Conservation (phyloP, 2,888 invertebrate genomes). For the Calameuta filiformis region DNA sequence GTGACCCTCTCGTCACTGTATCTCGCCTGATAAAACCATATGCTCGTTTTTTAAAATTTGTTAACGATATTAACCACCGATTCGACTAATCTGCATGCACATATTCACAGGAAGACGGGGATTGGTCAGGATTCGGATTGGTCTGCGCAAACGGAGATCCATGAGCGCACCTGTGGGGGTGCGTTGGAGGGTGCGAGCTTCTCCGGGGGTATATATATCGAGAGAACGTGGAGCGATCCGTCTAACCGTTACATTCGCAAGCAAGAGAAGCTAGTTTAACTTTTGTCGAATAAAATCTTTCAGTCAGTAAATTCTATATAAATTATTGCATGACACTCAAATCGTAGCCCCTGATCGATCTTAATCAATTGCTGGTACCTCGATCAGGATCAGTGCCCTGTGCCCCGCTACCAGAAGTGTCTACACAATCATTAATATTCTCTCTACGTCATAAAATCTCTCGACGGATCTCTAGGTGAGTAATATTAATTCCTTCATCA, state of each 20-base stretch:
- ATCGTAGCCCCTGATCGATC: not conserved
- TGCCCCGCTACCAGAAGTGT: not conserved
- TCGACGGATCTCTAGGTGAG: not conserved
- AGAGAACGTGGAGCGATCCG: constrained; percentile 20
- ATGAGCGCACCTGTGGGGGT: constrained; percentile 12
- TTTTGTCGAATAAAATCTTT: not conserved
- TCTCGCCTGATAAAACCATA: constrained; percentile 11
- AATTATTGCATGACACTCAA: not conserved
- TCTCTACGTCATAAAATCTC: not conserved
- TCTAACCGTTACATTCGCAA: constrained; percentile 23
- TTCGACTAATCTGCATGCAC: constrained; percentile 2
- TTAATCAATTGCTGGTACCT: not conserved
- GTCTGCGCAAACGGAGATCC: constrained; percentile 6
- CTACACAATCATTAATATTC: not conserved
- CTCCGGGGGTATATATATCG: constrained; percentile 13
- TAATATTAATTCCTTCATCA: not conserved
- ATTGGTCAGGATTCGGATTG: constrained; percentile 3
- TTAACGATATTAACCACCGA: not conserved
- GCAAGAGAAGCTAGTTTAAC: constrained; percentile 3
- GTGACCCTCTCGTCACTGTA: not conserved
- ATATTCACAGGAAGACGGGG: not conserved
- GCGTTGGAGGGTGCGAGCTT: constrained; percentile 9
- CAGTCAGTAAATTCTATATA: not conserved
- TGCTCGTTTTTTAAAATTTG: constrained; percentile 12
- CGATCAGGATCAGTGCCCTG: not conserved